Percentiles rank a stretch among this genome's conserved stretches.
Conservation (phyloP, 2,888 invertebrate genomes). For the Didymodactylos carnosus region DNA sequence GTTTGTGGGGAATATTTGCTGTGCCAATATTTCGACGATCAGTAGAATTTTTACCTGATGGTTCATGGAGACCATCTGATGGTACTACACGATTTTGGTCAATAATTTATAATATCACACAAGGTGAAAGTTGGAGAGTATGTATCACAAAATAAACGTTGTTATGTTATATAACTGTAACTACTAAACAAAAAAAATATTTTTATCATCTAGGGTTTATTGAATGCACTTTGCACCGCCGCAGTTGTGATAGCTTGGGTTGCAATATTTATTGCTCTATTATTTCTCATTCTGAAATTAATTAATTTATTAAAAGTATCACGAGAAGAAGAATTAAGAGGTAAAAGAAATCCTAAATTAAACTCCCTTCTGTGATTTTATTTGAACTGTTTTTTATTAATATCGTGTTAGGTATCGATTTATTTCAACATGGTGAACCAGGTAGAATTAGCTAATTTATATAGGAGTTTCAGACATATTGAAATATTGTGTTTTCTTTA, state of each 20-base stretch:
- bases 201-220: background rate
- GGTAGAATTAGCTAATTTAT: too few species aligned
- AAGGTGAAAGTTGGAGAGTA: background rate
- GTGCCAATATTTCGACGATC: background rate
- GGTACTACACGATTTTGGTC: background rate
- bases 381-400: background rate
- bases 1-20: slow-evolving; percentile 1
- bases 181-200: background rate
- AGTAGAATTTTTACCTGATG: background rate
- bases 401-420: background rate
- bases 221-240: background rate
- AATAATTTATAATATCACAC: background rate
- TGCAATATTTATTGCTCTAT: background rate
- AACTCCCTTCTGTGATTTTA: background rate
- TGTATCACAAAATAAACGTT: background rate
- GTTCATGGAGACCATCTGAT: too few species aligned
- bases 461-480: too few species aligned
- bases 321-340: background rate
- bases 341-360: background rate
- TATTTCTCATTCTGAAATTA: background rate
- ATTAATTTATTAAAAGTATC: background rate
- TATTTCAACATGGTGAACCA: background rate
- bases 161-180: background rate
- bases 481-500: too few species aligned
- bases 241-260: background rate